Conservation (phyloP, 2,113 vertebrate genomes). For the Microtus oregoni region DNA sequence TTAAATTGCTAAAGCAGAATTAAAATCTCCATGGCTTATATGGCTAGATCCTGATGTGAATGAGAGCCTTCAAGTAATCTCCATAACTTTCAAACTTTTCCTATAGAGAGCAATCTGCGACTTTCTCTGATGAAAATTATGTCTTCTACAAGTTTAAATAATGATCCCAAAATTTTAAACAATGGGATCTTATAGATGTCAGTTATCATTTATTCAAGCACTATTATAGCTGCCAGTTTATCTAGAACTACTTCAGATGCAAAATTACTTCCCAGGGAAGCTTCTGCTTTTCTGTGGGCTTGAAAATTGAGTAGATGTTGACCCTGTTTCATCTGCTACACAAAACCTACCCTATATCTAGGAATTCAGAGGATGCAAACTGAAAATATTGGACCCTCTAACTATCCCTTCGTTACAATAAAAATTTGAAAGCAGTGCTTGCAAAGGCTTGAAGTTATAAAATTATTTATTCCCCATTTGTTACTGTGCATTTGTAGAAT, state of each 20-base stretch:
- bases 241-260: slow-evolving; percentile 48
- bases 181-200: slow-evolving; percentile 38
- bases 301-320: slow-evolving; percentile 35
- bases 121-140: slow-evolving; percentile 29
- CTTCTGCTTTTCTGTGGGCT: slow-evolving; percentile 37
- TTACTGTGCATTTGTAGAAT: slow-evolving; percentile 4
- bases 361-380: slow-evolving; percentile 48
- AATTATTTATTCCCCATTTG: slow-evolving; percentile 55
- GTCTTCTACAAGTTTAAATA: slow-evolving; percentile 66
- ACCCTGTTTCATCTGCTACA: slow-evolving; percentile 56
- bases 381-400: slow-evolving; percentile 44
- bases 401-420: slow-evolving; percentile 35
- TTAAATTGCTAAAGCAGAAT: slow-evolving; percentile 16
- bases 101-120: slow-evolving; percentile 43
- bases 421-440: slow-evolving; percentile 57
- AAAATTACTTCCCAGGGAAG: slow-evolving; percentile 47
- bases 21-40: neutral
- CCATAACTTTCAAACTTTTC: neutral
- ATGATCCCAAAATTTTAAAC: slow-evolving; percentile 62
- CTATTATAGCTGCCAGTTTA: slow-evolving; percentile 35
- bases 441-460: slow-evolving; percentile 29
- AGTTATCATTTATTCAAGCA: slow-evolving; percentile 33
- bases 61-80: neutral
- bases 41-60: neutral
- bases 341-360: neutral